These are phyloP conservation scores for Pterocles orientalis DNA, from an alignment of 2,113 vertebrate species.

Conservation along the genomic window DNA sequence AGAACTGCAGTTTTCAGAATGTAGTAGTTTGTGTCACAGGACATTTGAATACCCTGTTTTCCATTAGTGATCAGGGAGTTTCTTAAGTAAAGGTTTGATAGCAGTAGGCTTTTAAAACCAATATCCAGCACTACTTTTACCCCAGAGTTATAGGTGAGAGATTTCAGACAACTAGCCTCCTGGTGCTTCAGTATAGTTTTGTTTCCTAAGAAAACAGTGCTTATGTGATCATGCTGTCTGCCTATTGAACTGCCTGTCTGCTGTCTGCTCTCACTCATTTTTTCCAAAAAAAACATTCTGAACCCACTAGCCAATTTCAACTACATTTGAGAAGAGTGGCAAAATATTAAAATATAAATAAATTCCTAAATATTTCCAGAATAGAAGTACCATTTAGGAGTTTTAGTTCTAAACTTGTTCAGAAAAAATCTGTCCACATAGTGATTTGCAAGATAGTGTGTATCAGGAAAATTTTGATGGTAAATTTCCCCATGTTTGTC, in stretches of 20 bases:
- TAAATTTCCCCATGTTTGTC: background rate
- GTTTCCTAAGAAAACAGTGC: slow-evolving; percentile 16
- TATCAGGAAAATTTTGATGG: background rate
- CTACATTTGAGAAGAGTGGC: background rate
- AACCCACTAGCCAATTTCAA: background rate
- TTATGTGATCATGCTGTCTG: slow-evolving; percentile 7
- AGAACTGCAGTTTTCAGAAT: background rate
- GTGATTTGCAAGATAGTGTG: background rate
- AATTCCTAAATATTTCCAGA: background rate
- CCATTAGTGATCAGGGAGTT: background rate
- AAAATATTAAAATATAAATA: background rate
- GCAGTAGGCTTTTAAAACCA: background rate
- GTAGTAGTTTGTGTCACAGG: background rate
- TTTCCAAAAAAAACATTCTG: background rate
- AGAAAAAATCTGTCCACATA: background rate
- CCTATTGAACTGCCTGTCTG: background rate
- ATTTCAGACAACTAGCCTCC: background rate
- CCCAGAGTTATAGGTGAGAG: background rate
- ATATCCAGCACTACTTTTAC: background rate
- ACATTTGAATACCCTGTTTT: background rate
- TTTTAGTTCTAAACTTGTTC: background rate
- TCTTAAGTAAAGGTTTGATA: background rate
- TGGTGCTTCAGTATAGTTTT: background rate
- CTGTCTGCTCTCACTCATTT: background rate
- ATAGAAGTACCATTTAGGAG: background rate